Evolutionary conservation across 2,888 invertebrate species (phyloP).

Genomic region (Operophtera brumata): DNA sequence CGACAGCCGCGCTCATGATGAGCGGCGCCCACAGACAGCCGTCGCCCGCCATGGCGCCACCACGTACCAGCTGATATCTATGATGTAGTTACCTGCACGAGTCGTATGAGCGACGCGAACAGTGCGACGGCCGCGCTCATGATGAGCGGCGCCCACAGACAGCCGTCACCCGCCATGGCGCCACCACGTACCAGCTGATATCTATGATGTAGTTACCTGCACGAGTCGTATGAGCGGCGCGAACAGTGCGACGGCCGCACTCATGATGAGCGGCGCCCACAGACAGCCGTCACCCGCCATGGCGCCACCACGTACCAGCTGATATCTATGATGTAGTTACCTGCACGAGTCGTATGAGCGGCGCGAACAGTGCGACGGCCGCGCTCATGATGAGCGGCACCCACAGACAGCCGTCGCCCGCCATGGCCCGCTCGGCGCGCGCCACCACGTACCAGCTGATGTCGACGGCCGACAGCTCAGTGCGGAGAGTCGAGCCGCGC

Average conservation of each 20-base stretch:
- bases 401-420: slow-evolving; percentile 65
- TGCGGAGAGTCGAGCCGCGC: slow-evolving; percentile 92
- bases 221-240: slow-evolving; percentile 59
- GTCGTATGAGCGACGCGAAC: slow-evolving; percentile 55
- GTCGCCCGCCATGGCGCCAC: slow-evolving; percentile 83
- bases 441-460: slow-evolving; percentile 97
- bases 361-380: slow-evolving; percentile 59
- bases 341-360: slow-evolving; percentile 62
- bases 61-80: slow-evolving; percentile 97
- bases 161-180: slow-evolving; percentile 74
- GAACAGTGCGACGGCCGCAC: slow-evolving; percentile 61
- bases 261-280: slow-evolving; percentile 65
- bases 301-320: slow-evolving; percentile 30
- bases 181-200: slow-evolving; percentile 96
- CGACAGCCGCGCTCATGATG: slow-evolving; percentile 64
- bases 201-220: slow-evolving; percentile 87
- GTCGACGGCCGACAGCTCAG: slow-evolving; percentile 95
- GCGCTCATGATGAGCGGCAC: slow-evolving; percentile 63
- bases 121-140: slow-evolving; percentile 68
- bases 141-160: slow-evolving; percentile 59
- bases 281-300: slow-evolving; percentile 67
- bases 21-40: slow-evolving; percentile 64
- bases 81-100: slow-evolving; percentile 75
- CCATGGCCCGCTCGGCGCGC: slow-evolving; percentile 86
- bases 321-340: slow-evolving; percentile 35